A percentile compares a stretch with the other conserved stretches of the same genome.
These are phyloP conservation scores for Nautilus pompilius DNA, from an alignment of 1,140 invertebrate species.

Conservation along the genomic window DNA sequence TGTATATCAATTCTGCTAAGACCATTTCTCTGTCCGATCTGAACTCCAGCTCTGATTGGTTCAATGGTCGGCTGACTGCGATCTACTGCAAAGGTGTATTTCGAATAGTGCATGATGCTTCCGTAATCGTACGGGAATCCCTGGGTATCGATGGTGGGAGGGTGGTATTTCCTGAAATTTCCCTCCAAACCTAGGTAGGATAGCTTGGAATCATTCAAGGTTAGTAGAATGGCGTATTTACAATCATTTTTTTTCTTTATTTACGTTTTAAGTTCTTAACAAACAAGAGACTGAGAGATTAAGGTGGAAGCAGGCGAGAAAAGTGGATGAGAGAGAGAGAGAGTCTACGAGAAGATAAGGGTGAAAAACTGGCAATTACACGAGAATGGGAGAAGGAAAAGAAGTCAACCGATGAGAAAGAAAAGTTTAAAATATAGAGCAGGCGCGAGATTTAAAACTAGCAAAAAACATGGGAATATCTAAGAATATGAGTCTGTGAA, in stretches of 20 bases:
- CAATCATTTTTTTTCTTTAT: background rate
- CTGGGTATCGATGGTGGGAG: conserved; percentile 24
- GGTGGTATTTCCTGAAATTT: background rate
- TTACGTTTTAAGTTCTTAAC: background rate
- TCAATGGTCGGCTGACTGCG: conserved; percentile 58
- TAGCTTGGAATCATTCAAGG: background rate
- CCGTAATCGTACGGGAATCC: conserved; percentile 82
- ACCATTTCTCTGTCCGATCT: conserved; percentile 55
- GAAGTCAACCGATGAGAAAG: background rate
- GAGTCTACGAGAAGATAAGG: background rate
- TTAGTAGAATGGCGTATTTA: background rate
- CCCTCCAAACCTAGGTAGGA: background rate
- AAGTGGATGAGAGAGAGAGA: background rate
- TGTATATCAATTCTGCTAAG: conserved; percentile 55
- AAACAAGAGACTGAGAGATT: background rate
- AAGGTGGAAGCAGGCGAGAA: background rate
- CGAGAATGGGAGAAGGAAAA: background rate
- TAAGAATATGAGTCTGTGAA: background rate
- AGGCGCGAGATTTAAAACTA: background rate
- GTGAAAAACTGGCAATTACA: background rate
- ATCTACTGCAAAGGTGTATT: conserved; percentile 80
- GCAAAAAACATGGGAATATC: background rate
- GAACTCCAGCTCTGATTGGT: conserved; percentile 40
- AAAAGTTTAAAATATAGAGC: background rate
- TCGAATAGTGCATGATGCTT: conserved; percentile 94